phyloP scores from a whole-genome alignment of 2,888 invertebrate species.

The Cheilosia soror region DNA sequence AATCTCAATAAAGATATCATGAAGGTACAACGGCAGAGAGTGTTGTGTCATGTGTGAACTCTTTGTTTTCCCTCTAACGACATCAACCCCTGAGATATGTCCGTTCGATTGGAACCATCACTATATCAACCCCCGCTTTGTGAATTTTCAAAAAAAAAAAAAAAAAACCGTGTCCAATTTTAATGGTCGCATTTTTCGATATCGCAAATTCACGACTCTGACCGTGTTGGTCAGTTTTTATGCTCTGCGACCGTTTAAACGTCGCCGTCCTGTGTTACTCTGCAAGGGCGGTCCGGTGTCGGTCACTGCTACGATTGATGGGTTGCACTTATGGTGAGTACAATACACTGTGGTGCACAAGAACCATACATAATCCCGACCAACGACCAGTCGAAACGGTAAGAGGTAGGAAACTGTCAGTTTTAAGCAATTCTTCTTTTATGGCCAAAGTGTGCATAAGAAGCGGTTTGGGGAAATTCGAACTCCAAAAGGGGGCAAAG shows the following conservation, averaged over 20 bases:
- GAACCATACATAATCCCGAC: background rate
- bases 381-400: no score
- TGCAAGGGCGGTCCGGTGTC: background rate
- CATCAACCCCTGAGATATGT: background rate
- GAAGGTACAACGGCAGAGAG: background rate
- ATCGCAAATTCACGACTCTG: conserved; percentile 52
- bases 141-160: conserved; percentile 1
- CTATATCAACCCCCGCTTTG: conserved; percentile 15
- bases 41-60: background rate
- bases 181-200: conserved; percentile 63
- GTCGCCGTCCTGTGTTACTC: conserved; percentile 10
- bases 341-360: conserved; percentile 8
- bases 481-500: no score
- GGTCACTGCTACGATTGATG: background rate
- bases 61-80: background rate
- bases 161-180: conserved; percentile 65
- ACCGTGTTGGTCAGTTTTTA: conserved; percentile 37
- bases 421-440: no score
- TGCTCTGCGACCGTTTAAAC: conserved; percentile 35
- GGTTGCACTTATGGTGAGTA: background rate
- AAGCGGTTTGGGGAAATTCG: no score
- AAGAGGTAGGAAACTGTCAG: no score
- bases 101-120: no score
- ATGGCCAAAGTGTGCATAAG: no score
- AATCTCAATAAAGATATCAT: conserved; percentile 59